Evolutionary conservation across 2,797 vertebrate species (phyloP).

Genomic region (Helicolenus hilgendorfi): DNA sequence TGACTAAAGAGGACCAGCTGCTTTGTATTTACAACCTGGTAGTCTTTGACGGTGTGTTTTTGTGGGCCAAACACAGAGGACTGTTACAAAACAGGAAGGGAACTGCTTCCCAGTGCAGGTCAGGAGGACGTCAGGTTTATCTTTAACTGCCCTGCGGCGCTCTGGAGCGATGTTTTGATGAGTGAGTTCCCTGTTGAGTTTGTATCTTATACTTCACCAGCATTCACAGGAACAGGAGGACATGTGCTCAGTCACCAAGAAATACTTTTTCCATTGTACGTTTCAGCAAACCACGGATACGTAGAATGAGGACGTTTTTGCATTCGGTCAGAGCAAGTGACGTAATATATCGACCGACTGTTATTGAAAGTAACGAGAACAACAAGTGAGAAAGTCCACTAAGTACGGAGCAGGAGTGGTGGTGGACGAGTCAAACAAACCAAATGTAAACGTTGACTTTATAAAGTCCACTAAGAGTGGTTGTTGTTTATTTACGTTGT

Average conservation of each 20-base stretch:
- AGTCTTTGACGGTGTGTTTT: not conserved
- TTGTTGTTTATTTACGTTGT: too few species aligned
- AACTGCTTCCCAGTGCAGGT: not conserved
- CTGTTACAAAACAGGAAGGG: not conserved
- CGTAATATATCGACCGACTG: not conserved
- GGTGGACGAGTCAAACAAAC: too few species aligned
- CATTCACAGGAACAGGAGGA: not conserved
- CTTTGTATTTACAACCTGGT: not conserved
- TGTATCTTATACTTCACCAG: not conserved
- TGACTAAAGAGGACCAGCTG: constrained; percentile 9
- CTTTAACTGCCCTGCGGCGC: not conserved
- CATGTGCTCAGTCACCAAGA: not conserved
- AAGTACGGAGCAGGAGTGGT: too few species aligned
- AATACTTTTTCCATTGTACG: not conserved
- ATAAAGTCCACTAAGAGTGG: too few species aligned
- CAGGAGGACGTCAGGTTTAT: not conserved
- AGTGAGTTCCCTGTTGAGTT: not conserved
- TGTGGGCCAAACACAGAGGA: not conserved
- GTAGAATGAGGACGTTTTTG: not conserved
- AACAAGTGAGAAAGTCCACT: too few species aligned
- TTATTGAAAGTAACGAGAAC: not conserved
- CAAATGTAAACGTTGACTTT: too few species aligned
- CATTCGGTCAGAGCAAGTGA: not conserved
- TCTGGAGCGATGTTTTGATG: not conserved
- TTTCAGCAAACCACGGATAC: not conserved